phyloP scores from a whole-genome alignment of 2,797 vertebrate species.

The Erethizon dorsatum region DNA sequence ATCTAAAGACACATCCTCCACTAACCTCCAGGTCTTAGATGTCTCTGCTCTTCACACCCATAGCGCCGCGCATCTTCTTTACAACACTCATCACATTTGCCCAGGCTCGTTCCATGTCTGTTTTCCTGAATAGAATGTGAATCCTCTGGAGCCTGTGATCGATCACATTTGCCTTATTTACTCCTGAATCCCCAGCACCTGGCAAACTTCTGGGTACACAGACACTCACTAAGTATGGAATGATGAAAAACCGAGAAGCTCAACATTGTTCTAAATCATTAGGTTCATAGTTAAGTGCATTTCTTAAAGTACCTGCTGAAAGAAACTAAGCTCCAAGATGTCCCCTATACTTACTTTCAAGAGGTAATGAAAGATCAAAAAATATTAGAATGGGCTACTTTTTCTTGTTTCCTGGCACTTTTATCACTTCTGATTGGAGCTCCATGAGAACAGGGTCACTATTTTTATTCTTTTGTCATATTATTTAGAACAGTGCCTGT shows the following conservation, averaged over 20 bases:
- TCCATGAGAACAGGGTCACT: neutral
- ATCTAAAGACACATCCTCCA: neutral
- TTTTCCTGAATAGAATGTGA: neutral
- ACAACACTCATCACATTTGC: neutral
- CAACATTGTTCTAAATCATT: neutral
- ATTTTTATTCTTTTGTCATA: neutral
- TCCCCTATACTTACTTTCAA: neutral
- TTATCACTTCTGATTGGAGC: neutral
- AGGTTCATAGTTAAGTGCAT: neutral
- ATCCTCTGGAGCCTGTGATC: neutral
- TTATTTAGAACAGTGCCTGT: neutral
- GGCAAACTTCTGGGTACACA: neutral
- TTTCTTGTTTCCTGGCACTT: constrained; percentile 40
- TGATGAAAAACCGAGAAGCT: constrained; percentile 12
- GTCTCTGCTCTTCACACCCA: neutral
- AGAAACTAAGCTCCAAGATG: neutral
- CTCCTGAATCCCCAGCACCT: neutral
- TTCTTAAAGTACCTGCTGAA: constrained; percentile 1
- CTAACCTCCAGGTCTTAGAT: neutral
- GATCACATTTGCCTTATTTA: neutral
- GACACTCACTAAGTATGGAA: neutral
- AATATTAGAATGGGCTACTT: neutral
- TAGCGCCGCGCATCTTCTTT: neutral
- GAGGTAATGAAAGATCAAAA: neutral
- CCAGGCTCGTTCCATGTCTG: neutral